phyloP scores from a whole-genome alignment of 2,113 vertebrate genomes.

The Labrus mixtus region DNA sequence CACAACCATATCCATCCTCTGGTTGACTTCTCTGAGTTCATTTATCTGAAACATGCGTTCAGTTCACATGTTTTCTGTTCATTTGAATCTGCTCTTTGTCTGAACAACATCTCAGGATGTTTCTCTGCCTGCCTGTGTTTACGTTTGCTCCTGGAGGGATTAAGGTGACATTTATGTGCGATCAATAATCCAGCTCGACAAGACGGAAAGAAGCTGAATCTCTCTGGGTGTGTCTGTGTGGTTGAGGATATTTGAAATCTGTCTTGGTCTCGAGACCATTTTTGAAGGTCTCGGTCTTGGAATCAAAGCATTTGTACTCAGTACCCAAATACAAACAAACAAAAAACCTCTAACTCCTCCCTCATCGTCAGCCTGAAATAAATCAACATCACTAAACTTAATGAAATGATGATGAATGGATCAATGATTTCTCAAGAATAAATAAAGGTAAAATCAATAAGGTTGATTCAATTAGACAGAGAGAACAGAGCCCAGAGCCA shows the following conservation, averaged over 20 bases:
- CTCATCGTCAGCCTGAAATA: too few relatives aligned
- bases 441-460: too few relatives aligned
- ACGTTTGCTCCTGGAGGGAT: slow-evolving; percentile 20
- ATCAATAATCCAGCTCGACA: slow-evolving; percentile 8
- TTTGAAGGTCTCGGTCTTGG: too few relatives aligned
- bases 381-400: neutral
- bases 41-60: too few relatives aligned
- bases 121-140: neutral
- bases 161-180: slow-evolving; percentile 14
- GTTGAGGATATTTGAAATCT: too few relatives aligned
- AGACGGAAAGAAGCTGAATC: neutral
- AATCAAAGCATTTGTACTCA: too few relatives aligned
- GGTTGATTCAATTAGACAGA: slow-evolving; percentile 9
- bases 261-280: too few relatives aligned
- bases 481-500: neutral
- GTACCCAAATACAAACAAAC: neutral
- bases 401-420: too few relatives aligned
- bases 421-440: too few relatives aligned
- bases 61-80: neutral
- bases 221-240: neutral
- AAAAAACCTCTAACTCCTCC: neutral
- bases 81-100: neutral
- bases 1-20: too few relatives aligned
- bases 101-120: neutral
- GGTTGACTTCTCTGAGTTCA: too few relatives aligned